Base-by-base conservation (phyloP, 1,140 invertebrate species). In the Ceratitis capitata region DNA sequence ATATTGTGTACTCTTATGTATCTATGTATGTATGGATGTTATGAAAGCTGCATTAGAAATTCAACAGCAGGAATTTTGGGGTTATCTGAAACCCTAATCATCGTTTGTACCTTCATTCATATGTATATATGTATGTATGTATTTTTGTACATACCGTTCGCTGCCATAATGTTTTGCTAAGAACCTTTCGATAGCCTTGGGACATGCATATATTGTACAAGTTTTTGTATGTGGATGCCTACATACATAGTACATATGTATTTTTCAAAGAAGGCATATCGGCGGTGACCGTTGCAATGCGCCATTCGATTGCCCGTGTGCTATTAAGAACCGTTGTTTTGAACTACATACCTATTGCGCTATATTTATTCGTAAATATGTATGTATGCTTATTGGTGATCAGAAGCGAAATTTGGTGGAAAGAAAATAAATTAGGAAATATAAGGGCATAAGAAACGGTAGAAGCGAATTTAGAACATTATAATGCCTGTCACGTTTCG, bases 21-120 rank as follows among this genome's bases (percentile, higher is more conserved):
- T n/a, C n/a, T n/a, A n/a, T n/a, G 5, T 56, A 47, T 14, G 45
- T 47, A 14, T 56, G 16, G 51, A 0, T 19, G 51, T n/a, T 32
- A 69, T 69, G 1, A 69, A 69, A 69, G 26, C 58, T 61, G 58
- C 61, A 69, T 35, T 69, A 69, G 61, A 69, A 69, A 69, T 69
- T 69, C 29, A 16, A 3, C 12, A 9, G 61, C 61, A 69, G 16
- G 61, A 39, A 35, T 69, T 35, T 3, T 14, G 4, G 10, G 14
- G 12, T 35, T 69, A 7, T 14, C 14, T 32, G 3, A 5, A 69
- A 69, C 14, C 61, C 10, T 69, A 69, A 39, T 29, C 58, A 32
- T 12, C 6, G n/a, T 61, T 10, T 29, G 7, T 26, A 3, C 10
- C 0, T 12, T 12, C 58, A 61, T 78, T 45, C 1, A 47, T 26